Evolutionary conservation across 2,797 vertebrate species (phyloP).

Genomic region (Gallinago solitaria): DNA sequence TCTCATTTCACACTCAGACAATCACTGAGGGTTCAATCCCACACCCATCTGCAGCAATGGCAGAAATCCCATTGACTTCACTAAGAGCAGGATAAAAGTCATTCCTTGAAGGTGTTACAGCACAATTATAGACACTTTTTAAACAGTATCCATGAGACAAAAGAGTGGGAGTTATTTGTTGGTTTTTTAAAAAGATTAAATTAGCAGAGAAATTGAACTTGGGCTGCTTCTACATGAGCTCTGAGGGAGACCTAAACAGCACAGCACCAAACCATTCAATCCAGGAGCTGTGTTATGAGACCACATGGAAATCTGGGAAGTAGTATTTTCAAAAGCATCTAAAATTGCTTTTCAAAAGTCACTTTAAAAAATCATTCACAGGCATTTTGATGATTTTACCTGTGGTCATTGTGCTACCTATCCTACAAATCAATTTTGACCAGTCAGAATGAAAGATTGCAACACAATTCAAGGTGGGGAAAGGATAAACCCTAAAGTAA

Average conservation of each 20-base stretch:
- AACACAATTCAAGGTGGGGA: not conserved
- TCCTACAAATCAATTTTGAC: not conserved
- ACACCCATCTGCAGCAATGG: conserved; percentile 50
- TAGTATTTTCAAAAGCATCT: not conserved
- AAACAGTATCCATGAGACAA: not conserved
- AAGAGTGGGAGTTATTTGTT: not conserved
- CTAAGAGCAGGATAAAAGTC: not conserved
- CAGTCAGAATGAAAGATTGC: not conserved
- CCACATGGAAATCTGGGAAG: not conserved
- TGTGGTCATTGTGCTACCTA: not conserved
- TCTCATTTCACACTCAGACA: conserved; percentile 56
- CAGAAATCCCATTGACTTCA: conserved; percentile 51
- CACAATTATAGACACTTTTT: not conserved
- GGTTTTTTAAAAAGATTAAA: not conserved
- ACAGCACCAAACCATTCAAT: not conserved
- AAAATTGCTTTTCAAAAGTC: not conserved
- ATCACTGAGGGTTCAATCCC: conserved; percentile 23
- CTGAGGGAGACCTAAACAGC: not conserved
- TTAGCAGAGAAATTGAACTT: not conserved
- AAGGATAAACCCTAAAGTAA: conserved; percentile 37
- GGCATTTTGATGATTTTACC: not conserved
- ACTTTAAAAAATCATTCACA: not conserved
- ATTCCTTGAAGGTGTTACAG: not conserved
- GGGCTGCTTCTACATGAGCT: not conserved
- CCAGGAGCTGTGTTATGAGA: accelerated